Base-by-base conservation (phyloP, 1,140 invertebrate species). In the Tribolium castaneum region DNA sequence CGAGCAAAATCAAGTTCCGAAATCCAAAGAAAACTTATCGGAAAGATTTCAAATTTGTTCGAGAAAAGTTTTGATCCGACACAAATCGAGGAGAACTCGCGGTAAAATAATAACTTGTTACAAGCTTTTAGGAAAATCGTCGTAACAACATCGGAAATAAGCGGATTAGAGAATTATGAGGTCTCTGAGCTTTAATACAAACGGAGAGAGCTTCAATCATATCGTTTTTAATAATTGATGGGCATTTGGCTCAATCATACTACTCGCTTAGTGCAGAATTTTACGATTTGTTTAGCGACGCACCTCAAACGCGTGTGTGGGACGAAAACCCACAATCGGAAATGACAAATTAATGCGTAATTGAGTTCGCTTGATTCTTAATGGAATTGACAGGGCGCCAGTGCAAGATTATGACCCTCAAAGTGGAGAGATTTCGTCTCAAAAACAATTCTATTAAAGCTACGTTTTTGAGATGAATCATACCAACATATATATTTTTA, bases 31-130 rank as follows among this genome's bases (percentile, higher is more conserved):
- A 62, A 59, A 45, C 73, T 75, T 75, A 52, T 70, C 45, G 39
- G 30, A 66, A 78, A 78, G 49, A 76, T 52, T 70, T 62, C 35
- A 39, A 76, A 59, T 52, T 78, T 76, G 50, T 78, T 30, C 54
- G 9, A 14, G 59, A 9, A 14, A 35, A 34, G 4, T 66, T 66
- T 66, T 66, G 35, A 34, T 22, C 25, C 59, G 30, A 3, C 39
- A 45, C 30, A 34, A 35, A 66, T 66, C 25, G 59, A 66, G 25
- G 59, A 66, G 25, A 62, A 62, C 56, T 62, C 22, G 16, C 16
- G 19, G 9, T 30, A 62, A 66, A 66, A 66, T 66, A 66, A 66
- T 34, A 14, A 35, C 25, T 34, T 66, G 39, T 35, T 22, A 22
- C 30, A 66, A 39, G 59, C 59, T 66, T 66, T 66, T 35, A 66